Evolutionary conservation across 2,113 vertebrate species (phyloP).

Genomic region (Colaptes auratus): DNA sequence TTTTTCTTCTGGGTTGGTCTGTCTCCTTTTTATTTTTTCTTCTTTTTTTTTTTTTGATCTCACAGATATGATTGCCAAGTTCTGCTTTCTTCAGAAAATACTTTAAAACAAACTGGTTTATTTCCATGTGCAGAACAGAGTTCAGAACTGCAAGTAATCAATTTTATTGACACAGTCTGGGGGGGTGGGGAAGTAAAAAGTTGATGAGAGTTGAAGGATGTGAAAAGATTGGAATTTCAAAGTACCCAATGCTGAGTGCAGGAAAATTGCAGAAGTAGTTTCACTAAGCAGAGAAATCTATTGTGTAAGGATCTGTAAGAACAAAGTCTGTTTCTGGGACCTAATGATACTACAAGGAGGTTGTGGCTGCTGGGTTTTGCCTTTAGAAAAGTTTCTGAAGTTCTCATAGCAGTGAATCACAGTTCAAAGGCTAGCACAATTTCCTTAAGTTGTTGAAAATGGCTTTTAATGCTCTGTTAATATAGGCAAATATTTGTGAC

Average conservation of each 20-base stretch:
- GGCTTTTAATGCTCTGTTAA: conserved; percentile 71
- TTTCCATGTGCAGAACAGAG: conserved; percentile 76
- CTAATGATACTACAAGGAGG: not conserved
- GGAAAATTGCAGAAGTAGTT: conserved; percentile 55
- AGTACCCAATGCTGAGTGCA: conserved; percentile 24
- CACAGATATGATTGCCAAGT: conserved; percentile 24
- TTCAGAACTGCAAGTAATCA: conserved; percentile 75
- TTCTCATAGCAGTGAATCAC: conserved; percentile 59
- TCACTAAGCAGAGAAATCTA: conserved; percentile 39
- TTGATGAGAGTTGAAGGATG: conserved; percentile 77
- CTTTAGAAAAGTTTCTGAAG: conserved; percentile 40
- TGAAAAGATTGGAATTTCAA: conserved; percentile 74
- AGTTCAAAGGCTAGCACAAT: conserved; percentile 42
- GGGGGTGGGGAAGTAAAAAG: conserved; percentile 33
- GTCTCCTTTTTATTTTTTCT: not conserved
- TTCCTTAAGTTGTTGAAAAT: conserved; percentile 71
- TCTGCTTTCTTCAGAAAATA: conserved; percentile 67
- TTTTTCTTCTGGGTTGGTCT: too few relatives aligned
- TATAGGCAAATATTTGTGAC: conserved; percentile 74
- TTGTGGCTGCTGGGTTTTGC: not conserved
- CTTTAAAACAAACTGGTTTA: conserved; percentile 76
- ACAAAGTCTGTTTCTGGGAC: not conserved
- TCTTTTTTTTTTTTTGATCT: not conserved
- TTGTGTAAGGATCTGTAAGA: conserved; percentile 7
- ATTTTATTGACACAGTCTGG: conserved; percentile 75